phyloP scores from a whole-genome alignment of 2,113 vertebrate genomes.

The Puma concolor region DNA sequence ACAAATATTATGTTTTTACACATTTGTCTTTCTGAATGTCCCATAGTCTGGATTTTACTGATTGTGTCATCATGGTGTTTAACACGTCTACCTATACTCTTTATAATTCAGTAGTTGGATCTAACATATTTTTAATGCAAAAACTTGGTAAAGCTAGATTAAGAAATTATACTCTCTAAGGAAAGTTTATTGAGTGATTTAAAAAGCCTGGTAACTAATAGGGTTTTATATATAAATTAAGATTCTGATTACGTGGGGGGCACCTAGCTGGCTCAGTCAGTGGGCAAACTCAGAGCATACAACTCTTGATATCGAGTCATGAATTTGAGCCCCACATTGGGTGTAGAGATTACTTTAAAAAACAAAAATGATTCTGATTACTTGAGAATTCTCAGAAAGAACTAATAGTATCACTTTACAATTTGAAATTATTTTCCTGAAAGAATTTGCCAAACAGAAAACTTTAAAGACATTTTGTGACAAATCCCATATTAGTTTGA shows the following conservation, averaged over 20 bases:
- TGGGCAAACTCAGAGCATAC: neutral
- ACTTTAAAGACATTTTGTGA: neutral
- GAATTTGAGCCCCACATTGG: no score
- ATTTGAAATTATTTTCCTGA: neutral
- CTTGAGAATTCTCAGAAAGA: neutral
- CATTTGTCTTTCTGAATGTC: neutral
- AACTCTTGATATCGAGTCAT: neutral
- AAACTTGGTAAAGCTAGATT: neutral
- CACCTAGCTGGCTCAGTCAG: neutral
- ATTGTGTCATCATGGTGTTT: neutral
- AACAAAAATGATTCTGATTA: neutral
- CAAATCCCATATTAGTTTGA: neutral
- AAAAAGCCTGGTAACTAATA: neutral
- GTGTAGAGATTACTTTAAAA: neutral
- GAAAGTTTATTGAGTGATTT: neutral
- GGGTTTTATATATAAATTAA: neutral
- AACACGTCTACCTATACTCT: neutral
- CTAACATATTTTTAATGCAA: conserved; percentile 5
- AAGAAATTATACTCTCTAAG: conserved; percentile 1
- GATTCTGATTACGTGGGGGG: neutral
- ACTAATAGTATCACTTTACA: neutral
- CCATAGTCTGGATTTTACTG: neutral
- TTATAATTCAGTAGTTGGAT: neutral
- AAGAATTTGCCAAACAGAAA: neutral
- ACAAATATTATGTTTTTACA: neutral